These are phyloP conservation scores for Meda fulgida DNA, from an alignment of 2,797 vertebrate species.

Conservation along the genomic window DNA sequence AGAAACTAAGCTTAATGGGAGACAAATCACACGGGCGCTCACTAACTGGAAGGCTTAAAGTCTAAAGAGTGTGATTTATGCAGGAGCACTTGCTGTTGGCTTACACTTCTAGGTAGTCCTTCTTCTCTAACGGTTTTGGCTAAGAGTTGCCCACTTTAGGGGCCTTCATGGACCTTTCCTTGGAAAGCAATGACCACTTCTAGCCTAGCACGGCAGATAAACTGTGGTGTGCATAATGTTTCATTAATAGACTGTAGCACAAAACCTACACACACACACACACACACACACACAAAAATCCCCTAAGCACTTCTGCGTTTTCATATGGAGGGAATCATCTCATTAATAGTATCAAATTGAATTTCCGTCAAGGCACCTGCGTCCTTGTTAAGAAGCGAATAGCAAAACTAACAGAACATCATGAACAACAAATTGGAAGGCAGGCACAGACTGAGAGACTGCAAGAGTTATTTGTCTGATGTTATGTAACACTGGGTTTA, in stretches of 20 bases:
- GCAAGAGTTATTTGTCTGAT: slow-evolving; percentile 63
- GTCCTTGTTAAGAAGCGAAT: slow-evolving; percentile 58
- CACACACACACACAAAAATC: slow-evolving; percentile 4
- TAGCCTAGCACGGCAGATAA: neutral
- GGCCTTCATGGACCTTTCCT: slow-evolving; percentile 16
- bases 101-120: slow-evolving; percentile 15
- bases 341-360: slow-evolving; percentile 60
- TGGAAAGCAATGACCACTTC: neutral
- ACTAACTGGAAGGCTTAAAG: slow-evolving; percentile 22
- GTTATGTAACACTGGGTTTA: slow-evolving; percentile 61
- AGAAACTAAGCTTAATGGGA: slow-evolving; percentile 41
- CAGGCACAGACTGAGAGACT: slow-evolving; percentile 45
- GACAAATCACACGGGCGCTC: slow-evolving; percentile 31
- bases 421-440: slow-evolving; percentile 62
- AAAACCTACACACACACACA: slow-evolving; percentile 45
- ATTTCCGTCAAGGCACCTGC: slow-evolving; percentile 58
- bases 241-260: slow-evolving; percentile 47
- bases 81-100: neutral
- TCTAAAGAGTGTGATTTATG: slow-evolving; percentile 40
- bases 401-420: slow-evolving; percentile 60
- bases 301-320: slow-evolving; percentile 41
- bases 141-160: slow-evolving; percentile 15
- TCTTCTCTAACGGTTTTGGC: slow-evolving; percentile 38
- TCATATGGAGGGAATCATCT: slow-evolving; percentile 50
- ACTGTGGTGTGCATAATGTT: slow-evolving; percentile 12